Base-by-base conservation (phyloP, 1,140 invertebrate genomes). In the Tetragonula clypearis region DNA sequence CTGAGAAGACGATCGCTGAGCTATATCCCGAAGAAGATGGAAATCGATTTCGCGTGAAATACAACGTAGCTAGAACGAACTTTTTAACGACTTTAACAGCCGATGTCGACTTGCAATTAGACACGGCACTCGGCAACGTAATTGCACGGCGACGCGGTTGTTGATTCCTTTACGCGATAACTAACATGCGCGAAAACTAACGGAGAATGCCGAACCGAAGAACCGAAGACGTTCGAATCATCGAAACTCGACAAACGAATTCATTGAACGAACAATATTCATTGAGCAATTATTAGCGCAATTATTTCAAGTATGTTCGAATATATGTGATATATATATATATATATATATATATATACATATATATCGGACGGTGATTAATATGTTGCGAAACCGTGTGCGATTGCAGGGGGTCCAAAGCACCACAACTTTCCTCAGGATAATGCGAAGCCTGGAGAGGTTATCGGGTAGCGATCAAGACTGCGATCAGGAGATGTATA, bases 401-500 rank as follows among this genome's bases (percentile, higher is more conserved):
- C 41, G 8, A 71, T 89, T 90, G 56, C 85, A 90, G 88, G 69
- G 21, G 69, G 76, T 79, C 58, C 73, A 68, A 75, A 55, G 81
- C 84, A 65, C 85, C 84, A 65, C 85, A 79, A 81, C 76, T 88
- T 86, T 85, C 77, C 86, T 82, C 90, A 92, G 91, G 90, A 94
- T 93, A 94, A 95, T 95, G 94, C 92, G 94, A 91, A 95, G 92
- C 88, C 92, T 95, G 91, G 94, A 94, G 89, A 94, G 94, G 91
- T 92, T 93, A 91, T 95, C 94, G 84, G 92, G 94, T 87, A 95
- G 94, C 90, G 94, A 95, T 92, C 94, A 94, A 91, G 94, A 95
- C 89, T 94, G 93, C 73, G 93, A 95, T 94, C 94, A 93, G 92
- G 94, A 95, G 91, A 95, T 95, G 94, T 95, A 95, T 90, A 95